These are phyloP conservation scores for Chiloscyllium punctatum DNA, from an alignment of 2,797 vertebrate genomes.

Conservation along the genomic window DNA sequence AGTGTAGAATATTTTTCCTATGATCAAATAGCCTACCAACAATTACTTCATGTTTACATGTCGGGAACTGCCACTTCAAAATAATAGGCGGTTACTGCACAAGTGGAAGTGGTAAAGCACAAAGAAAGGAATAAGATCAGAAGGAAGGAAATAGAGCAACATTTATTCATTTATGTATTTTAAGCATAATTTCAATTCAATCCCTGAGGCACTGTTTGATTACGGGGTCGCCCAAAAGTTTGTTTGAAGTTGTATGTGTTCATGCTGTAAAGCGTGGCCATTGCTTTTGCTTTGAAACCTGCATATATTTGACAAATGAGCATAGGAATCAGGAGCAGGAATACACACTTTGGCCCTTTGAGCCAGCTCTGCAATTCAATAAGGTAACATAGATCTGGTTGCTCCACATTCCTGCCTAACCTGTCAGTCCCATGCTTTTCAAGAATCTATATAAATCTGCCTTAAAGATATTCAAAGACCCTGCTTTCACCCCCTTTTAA, in stretches of 20 bases:
- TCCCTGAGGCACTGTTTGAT: not conserved
- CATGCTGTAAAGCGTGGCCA: not conserved
- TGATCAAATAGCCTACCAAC: not conserved
- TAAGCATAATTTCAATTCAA: not conserved
- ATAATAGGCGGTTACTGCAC: no score
- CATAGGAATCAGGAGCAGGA: no score
- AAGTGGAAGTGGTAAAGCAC: no score
- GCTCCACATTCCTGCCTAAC: no score
- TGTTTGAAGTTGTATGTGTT: not conserved
- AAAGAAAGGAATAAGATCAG: not conserved
- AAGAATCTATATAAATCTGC: no score
- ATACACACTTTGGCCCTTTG: no score
- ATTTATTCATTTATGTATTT: not conserved
- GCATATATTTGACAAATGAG: not conserved
- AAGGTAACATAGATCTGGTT: no score
- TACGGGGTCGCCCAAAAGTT: not conserved
- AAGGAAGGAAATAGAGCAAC: not conserved
- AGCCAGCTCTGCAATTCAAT: no score
- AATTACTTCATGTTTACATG: not conserved
- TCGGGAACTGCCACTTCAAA: not conserved
- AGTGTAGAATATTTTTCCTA: not conserved
- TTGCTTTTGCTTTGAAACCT: not conserved
- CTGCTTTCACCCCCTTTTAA: no score
- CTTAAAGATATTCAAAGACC: no score
- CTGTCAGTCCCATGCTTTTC: no score